Conservation (phyloP, 2,113 vertebrate species). For the Nothobranchius furzeri region DNA sequence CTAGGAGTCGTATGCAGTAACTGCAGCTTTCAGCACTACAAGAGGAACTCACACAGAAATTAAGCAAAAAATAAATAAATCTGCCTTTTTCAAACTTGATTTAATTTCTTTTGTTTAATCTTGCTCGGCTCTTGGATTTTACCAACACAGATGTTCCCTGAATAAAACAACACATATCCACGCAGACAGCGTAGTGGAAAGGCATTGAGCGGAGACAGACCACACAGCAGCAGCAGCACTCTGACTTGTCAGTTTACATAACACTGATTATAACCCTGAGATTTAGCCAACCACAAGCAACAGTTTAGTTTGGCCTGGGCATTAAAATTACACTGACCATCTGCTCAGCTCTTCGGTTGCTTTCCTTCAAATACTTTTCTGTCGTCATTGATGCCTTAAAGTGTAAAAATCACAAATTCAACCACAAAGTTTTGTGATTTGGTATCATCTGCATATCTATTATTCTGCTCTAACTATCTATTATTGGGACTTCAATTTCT, state of each 20-base stretch:
- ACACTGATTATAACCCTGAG: constrained; percentile 75
- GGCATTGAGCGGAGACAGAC: constrained; percentile 49
- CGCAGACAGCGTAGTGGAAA: constrained; percentile 14
- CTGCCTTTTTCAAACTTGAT: not conserved
- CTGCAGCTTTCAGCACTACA: not conserved
- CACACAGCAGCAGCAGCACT: constrained; percentile 41
- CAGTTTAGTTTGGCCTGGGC: constrained; percentile 68
- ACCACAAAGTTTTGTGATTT: not conserved
- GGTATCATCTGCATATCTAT: too few species aligned
- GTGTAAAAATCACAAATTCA: not conserved
- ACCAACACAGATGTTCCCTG: not conserved
- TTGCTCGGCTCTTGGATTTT: not conserved
- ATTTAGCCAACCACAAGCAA: constrained; percentile 65
- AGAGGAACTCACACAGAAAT: too few species aligned
- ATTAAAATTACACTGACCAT: constrained; percentile 77
- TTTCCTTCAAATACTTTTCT: constrained; percentile 58
- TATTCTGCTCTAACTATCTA: too few species aligned
- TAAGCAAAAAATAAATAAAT: not conserved
- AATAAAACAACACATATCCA: constrained; percentile 4
- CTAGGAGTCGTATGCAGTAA: not conserved
- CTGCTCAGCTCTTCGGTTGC: constrained; percentile 78
- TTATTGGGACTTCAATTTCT: too few species aligned
- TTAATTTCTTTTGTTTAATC: constrained; percentile 1
- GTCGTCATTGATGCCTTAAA: constrained; percentile 19
- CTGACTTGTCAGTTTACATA: constrained; percentile 73